Evolutionary conservation across 2,797 vertebrate species (phyloP).

Genomic region (Melanotaenia trifasciata): DNA sequence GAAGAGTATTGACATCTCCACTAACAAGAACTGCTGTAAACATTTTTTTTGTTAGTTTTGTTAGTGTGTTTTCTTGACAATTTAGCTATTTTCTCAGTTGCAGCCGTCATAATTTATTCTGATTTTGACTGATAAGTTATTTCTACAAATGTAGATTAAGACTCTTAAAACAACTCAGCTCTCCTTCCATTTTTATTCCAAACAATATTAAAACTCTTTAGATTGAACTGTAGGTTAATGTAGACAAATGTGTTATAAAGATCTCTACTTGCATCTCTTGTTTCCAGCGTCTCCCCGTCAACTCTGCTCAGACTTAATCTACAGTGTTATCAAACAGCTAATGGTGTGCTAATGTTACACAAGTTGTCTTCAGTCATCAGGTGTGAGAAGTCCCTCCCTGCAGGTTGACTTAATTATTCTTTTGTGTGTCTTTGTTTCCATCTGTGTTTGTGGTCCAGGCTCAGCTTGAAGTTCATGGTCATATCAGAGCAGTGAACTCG

Average conservation of each 20-base stretch:
- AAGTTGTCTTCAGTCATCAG: background rate
- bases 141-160: too few relatives aligned
- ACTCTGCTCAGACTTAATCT: background rate
- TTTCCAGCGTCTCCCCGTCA: background rate
- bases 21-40: background rate
- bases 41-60: background rate
- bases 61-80: background rate
- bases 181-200: background rate
- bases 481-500: conserved; percentile 88
- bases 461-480: conserved; percentile 79
- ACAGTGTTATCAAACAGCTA: background rate
- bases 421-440: conserved; percentile 7
- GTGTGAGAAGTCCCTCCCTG: background rate
- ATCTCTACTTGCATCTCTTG: background rate
- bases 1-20: too few relatives aligned
- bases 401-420: background rate
- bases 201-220: background rate
- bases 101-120: background rate
- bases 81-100: background rate
- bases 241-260: background rate
- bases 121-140: background rate
- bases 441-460: conserved; percentile 63
- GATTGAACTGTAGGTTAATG: background rate
- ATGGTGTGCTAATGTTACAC: background rate
- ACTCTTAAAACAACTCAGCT: background rate